Base-by-base conservation (phyloP, 2,888 invertebrate genomes). In the Julus scandinavius region DNA sequence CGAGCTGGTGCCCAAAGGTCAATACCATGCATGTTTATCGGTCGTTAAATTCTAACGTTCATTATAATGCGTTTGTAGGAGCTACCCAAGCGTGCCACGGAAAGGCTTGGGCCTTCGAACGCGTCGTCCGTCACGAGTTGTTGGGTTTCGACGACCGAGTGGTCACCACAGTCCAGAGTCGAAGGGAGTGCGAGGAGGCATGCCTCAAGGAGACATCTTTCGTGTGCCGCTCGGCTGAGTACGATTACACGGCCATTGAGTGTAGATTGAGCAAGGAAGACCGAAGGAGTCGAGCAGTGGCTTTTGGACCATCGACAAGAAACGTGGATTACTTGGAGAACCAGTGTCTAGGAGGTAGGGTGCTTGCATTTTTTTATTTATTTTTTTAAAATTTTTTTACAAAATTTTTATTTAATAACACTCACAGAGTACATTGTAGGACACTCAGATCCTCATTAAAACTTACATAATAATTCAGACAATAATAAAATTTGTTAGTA, bases 41-140 rank as follows among this genome's bases (percentile, higher is more conserved):
- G 54, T 54, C 20, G 40, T 49, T 40, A 49, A 85, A 72, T 72
- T 29, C 80, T 5, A 20, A 29, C 29, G 7, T 29, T 15, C 7
- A 85, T 85, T n/a, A n/a, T 9, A 13, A 49, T 85, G 54, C 54
- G 6, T 7, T 88, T 87, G 40, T 20, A 88, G 87, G 85, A 41
- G 63, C 40, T 40, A 45, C 40, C 17, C 45, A 88, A 20, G 54
- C 86, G n/a, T 89, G 89, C 86, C 85, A 50, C 9, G 89, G 88
- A 11, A 95, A 95, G 89, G 94, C 95, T 90, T 97, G 97, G 97
- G 94, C 95, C 50, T 93, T 96, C 87, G 96, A 97, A 91, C 94
- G 95, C 90, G 95, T 95, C 87, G 95, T 96, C 13, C 96, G 96
- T 13, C 95, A 95, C 90, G 94, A 95, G 90, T 92, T 97, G 90